Evolutionary conservation across 2,113 vertebrate species (phyloP).

Genomic region (Pterocles burchelli): DNA sequence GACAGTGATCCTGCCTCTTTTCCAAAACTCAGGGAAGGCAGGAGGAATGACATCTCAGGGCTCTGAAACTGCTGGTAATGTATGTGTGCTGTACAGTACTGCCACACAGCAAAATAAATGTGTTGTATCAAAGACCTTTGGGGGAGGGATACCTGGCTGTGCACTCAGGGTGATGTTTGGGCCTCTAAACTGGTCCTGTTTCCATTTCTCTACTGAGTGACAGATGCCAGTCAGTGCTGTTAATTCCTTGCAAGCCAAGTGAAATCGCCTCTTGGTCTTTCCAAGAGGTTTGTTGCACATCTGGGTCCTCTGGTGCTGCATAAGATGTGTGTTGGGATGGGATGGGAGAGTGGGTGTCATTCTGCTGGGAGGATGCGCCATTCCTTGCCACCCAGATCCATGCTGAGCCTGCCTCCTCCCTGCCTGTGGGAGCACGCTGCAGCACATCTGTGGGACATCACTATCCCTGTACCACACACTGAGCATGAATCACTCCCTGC

Average conservation of each 20-base stretch:
- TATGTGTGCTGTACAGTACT: background rate
- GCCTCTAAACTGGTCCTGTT: background rate
- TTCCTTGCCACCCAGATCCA: background rate
- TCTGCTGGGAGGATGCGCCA: background rate
- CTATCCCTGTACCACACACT: fast-evolving
- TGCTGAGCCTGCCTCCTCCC: background rate
- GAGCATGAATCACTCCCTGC: background rate
- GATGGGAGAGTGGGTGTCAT: background rate
- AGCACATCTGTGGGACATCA: background rate
- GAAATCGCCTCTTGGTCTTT: background rate
- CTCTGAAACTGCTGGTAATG: slow-evolving; percentile 26
- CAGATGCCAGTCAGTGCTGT: background rate
- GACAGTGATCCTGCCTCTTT: background rate
- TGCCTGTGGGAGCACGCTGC: fast-evolving
- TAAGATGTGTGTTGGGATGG: background rate
- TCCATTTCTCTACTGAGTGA: background rate
- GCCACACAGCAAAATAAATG: slow-evolving; percentile 48
- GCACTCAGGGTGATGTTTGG: background rate
- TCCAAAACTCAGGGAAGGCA: background rate
- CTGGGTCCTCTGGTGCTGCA: background rate
- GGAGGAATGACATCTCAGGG: background rate
- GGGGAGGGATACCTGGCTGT: background rate
- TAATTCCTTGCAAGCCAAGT: background rate
- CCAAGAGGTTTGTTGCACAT: background rate
- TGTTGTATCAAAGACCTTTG: background rate